phyloP scores from a whole-genome alignment of 30 jellyfish, hydroid and myxozoan species.

The Nemopilema nomurai region DNA sequence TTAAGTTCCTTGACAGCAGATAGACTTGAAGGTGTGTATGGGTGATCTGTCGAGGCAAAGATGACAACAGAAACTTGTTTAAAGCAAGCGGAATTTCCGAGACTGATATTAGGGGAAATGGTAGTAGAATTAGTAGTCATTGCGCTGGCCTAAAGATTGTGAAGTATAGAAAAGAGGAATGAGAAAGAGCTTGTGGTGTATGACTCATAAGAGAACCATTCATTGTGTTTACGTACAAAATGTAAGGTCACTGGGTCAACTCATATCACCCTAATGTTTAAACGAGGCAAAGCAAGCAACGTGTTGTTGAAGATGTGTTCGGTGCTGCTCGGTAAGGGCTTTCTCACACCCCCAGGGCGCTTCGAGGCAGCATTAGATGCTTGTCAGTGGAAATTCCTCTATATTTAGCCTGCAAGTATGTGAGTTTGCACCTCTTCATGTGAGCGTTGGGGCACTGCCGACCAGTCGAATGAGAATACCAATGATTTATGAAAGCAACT shows the following conservation, averaged over 20 bases:
- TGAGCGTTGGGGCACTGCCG: not conserved
- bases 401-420: not conserved
- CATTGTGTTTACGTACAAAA: too few relatives aligned
- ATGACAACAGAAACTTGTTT: not conserved
- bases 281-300: too few relatives aligned
- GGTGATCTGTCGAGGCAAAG: not conserved
- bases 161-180: too few relatives aligned
- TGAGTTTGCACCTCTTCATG: not conserved
- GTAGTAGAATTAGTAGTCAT: not conserved
- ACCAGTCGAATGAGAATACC: not conserved
- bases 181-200: too few relatives aligned
- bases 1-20: slow-evolving; percentile 11
- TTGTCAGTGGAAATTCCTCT: not conserved
- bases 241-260: too few relatives aligned
- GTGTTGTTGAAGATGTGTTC: not conserved
- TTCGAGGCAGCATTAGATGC: not conserved
- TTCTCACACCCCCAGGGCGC: not conserved
- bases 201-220: too few relatives aligned
- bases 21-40: not conserved
- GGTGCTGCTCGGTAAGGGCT: not conserved
- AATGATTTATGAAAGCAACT: not conserved
- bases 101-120: not conserved
- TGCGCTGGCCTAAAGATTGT: too few relatives aligned
- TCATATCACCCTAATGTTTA: too few relatives aligned
- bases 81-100: too few relatives aligned